Evolutionary conservation across 2,888 invertebrate species (phyloP).

Genomic region (Pachycephus smyrnensis): DNA sequence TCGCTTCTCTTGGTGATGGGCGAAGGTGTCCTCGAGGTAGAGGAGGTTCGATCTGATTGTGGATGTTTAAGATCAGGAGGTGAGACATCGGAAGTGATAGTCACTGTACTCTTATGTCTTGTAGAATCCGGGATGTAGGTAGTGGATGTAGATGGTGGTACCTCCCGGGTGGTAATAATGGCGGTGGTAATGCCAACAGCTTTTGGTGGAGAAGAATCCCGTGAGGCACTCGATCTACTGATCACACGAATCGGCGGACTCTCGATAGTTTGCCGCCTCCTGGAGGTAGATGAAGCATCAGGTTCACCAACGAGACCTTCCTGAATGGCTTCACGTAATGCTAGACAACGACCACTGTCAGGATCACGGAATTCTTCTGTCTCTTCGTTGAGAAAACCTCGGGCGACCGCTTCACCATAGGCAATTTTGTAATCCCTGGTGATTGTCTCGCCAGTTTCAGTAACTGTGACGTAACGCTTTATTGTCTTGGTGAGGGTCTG

Average conservation of each 20-base stretch:
- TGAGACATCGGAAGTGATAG: constrained; percentile 14
- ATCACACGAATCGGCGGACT: constrained; percentile 21
- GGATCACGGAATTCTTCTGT: constrained; percentile 84
- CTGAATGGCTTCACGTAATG: constrained; percentile 82
- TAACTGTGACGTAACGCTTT: constrained; percentile 83
- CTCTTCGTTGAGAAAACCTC: constrained; percentile 84
- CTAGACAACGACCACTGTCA: constrained; percentile 77
- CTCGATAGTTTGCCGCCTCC: constrained; percentile 46
- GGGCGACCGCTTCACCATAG: constrained; percentile 81
- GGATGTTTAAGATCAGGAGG: constrained; percentile 6
- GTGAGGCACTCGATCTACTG: neutral
- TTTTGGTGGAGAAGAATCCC: constrained; percentile 31
- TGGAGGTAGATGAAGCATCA: constrained; percentile 39
- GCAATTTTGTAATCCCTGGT: constrained; percentile 74
- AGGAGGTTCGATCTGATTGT: constrained; percentile 6
- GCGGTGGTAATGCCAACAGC: constrained; percentile 56
- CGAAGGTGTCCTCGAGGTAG: constrained; percentile 13
- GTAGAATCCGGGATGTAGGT: constrained; percentile 12
- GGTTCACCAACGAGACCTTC: constrained; percentile 74
- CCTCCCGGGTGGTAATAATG: constrained; percentile 48
- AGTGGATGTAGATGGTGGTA: constrained; percentile 23
- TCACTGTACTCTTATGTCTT: constrained; percentile 17
- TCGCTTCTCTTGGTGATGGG: neutral
- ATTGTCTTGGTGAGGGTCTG: constrained; percentile 89
- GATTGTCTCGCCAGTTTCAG: constrained; percentile 71